These are phyloP conservation scores for Helicoverpa assulta DNA, from an alignment of 2,888 invertebrate species.

Conservation along the genomic window DNA sequence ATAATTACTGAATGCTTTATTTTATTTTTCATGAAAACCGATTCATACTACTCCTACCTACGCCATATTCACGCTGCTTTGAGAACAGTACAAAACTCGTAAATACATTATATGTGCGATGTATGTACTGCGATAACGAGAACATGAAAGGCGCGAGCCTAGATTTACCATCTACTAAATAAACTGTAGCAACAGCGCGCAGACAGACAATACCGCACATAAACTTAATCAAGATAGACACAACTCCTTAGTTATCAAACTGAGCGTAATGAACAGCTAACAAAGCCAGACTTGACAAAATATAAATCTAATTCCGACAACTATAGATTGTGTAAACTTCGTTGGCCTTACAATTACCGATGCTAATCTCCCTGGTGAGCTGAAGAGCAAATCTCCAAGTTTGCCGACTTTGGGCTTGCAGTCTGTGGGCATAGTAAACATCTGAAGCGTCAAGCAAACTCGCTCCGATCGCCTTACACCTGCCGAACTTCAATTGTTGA, in stretches of 20 bases:
- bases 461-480: constrained; percentile 73
- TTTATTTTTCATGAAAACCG: not conserved
- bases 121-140: constrained; percentile 34
- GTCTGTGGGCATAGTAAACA: constrained; percentile 76
- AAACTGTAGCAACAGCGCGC: constrained; percentile 37
- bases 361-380: constrained; percentile 78
- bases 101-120: constrained; percentile 18
- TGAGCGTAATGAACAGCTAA: constrained; percentile 52
- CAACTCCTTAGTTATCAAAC: constrained; percentile 50
- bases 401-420: constrained; percentile 77
- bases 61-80: constrained; percentile 9
- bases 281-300: constrained; percentile 59
- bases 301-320: constrained; percentile 62
- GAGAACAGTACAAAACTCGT: constrained; percentile 8
- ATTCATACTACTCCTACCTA: not conserved
- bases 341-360: constrained; percentile 77
- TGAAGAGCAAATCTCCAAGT: constrained; percentile 72
- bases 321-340: constrained; percentile 63
- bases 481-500: constrained; percentile 74
- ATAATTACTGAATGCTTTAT: not conserved
- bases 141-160: constrained; percentile 25
- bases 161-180: constrained; percentile 26
- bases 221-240: constrained; percentile 48
- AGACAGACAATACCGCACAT: constrained; percentile 38
- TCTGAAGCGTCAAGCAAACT: constrained; percentile 73